Conservation (phyloP, 2,888 invertebrate species). For the Hermaeophaga mercurialis region DNA sequence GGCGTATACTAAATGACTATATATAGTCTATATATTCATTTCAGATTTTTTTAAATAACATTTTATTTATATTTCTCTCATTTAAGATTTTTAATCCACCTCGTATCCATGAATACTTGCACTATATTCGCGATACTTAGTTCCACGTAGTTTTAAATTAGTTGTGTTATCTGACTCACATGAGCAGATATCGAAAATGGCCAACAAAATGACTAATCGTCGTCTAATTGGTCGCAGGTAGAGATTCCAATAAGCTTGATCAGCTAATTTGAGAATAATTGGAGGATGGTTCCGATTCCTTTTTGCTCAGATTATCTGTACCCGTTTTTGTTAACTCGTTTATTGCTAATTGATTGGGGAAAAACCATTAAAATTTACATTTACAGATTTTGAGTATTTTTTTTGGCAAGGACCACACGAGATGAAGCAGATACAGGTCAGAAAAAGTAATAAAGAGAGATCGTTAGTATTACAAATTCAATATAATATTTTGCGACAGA, state of each 20-base stretch:
- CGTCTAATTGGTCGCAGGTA: conserved; percentile 54
- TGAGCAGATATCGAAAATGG: conserved; percentile 49
- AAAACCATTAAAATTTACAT: conserved; percentile 12
- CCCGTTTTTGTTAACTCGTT: conserved; percentile 37
- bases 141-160: conserved; percentile 33
- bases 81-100: too few species aligned
- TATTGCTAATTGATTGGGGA: conserved; percentile 37
- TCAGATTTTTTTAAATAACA: too few species aligned
- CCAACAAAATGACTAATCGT: conserved; percentile 53
- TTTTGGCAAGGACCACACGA: too few species aligned
- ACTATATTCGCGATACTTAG: conserved; percentile 34
- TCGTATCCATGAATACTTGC: too few species aligned
- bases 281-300: conserved; percentile 32
- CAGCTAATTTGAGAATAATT: conserved; percentile 54
- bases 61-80: too few species aligned
- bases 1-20: too few species aligned
- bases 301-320: conserved; percentile 26
- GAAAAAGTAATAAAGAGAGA: too few species aligned
- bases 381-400: too few species aligned
- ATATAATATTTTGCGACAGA: too few species aligned
- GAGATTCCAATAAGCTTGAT: conserved; percentile 52
- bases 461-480: too few species aligned
- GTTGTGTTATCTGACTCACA: conserved; percentile 48
- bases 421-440: too few species aligned
- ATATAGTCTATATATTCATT: too few species aligned